phyloP scores from a whole-genome alignment of 2,113 vertebrate genomes.

The Antigone vipio region DNA sequence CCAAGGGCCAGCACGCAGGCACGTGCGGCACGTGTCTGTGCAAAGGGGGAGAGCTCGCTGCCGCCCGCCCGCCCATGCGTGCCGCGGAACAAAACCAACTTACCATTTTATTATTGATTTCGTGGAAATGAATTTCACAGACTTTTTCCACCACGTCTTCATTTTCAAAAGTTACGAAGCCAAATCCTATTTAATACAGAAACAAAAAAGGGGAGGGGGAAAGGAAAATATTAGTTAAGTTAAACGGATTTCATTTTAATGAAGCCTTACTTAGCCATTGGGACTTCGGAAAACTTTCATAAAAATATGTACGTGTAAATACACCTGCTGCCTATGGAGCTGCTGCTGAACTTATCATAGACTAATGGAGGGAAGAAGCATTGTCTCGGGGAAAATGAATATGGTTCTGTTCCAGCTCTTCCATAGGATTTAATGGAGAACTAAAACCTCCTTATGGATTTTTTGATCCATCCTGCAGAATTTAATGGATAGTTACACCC shows the following conservation, averaged over 20 bases:
- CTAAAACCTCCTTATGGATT: constrained; percentile 42
- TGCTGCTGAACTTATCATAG: background rate
- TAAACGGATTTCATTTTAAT: background rate
- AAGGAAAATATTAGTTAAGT: background rate
- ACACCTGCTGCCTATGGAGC: background rate
- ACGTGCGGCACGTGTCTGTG: fast-evolving
- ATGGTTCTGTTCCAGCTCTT: background rate
- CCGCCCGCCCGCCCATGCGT: background rate
- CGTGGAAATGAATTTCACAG: constrained; percentile 99
- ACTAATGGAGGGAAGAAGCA: constrained; percentile 5
- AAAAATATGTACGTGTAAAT: background rate
- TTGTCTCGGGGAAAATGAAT: constrained; percentile 10
- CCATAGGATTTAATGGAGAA: constrained; percentile 48
- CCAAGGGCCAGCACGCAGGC: background rate
- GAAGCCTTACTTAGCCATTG: background rate
- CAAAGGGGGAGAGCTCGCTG: background rate
- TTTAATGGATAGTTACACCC: constrained; percentile 46
- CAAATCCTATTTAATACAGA: constrained; percentile 84
- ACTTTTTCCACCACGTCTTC: constrained; percentile 99
- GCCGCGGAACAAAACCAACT: constrained; percentile 59
- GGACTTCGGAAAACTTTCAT: background rate
- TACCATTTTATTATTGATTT: constrained; percentile 99
- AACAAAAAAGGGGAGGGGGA: background rate
- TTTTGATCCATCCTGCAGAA: constrained; percentile 21
- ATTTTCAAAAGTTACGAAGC: constrained; percentile 98